phyloP scores from a whole-genome alignment of 2,113 vertebrate species.

The Upupa epops region DNA sequence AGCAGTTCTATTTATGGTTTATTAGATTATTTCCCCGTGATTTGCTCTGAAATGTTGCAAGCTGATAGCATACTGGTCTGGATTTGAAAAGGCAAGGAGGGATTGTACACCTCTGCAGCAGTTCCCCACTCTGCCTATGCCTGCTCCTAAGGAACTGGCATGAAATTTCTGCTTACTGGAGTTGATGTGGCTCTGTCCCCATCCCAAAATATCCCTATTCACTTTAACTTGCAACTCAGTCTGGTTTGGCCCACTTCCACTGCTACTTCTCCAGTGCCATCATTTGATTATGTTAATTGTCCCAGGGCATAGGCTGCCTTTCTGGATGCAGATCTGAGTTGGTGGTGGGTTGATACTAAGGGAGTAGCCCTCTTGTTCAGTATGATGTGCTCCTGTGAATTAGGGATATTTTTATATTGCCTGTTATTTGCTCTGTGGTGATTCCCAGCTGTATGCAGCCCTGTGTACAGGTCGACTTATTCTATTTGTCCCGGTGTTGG shows the following conservation, averaged over 20 bases:
- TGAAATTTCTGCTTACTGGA: not conserved
- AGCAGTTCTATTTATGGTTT: not conserved
- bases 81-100: not conserved
- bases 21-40: not conserved
- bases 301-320: not conserved
- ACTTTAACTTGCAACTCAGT: not conserved
- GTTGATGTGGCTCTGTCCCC: not conserved
- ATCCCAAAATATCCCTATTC: not conserved
- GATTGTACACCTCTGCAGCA: not conserved
- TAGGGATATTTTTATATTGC: not conserved
- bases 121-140: not conserved
- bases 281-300: not conserved
- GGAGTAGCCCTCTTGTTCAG: not conserved
- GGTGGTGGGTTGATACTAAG: not conserved
- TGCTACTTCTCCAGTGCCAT: not conserved
- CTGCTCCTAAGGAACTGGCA: not conserved
- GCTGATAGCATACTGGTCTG: not conserved
- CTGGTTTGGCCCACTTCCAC: not conserved
- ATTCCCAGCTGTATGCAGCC: not conserved
- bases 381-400: not conserved
- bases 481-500: rapidly evolving
- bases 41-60: not conserved
- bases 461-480: not conserved
- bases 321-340: not conserved
- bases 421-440: not conserved